Base-by-base conservation (phyloP, 2,888 invertebrate species). In the Laspeyria flexula region DNA sequence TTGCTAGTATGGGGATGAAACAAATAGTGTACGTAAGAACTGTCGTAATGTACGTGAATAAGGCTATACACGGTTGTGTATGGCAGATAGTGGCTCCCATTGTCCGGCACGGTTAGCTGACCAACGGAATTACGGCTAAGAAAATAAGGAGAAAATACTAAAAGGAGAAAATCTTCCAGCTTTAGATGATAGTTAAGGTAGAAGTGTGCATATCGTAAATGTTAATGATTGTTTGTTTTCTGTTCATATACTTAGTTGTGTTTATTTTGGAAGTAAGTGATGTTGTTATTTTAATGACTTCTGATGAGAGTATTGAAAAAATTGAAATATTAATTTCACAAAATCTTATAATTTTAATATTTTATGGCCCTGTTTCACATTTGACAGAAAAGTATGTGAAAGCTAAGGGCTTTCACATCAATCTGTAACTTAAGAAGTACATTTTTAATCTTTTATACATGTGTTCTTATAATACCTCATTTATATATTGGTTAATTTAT, bases 81-180 rank as follows among this genome's bases (percentile, higher is more conserved):
- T 78, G 72, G 75, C 75, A 75, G 70, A 70, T 80, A 75, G 76
- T 77, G 59, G 60, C 65, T 63, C 75, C 79, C 75, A 87, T 89
- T 88, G 89, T 88, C 86, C 85, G 64, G 76, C 69, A 66, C 73
- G 81, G 78, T 83, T 83, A 81, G 83, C 80, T 78, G 82, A 65
- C 67, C 71, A 65, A 71, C 58, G 72, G 79, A 85, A 82, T 82
- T 83, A 81, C 74, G 70, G 60, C 9, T 25, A 57, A 50, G 64
- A 61, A 60, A 68, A 68, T 59, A 51, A 50, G 51, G 7, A 46
- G 48, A 48, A 67, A 70, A 64, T 61, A 50, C 42, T 47, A 18
- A 50, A 57, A 62, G 52, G 43, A 54, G 54, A 60, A 59, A 62
- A 59, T 57, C 37, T 66, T 43, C 23, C 62, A 57, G 57, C 67